A percentile compares a stretch with the other conserved stretches of the same genome.
Evolutionary conservation across 2,113 vertebrate species (phyloP).

Genomic region (Butastur rufipennis): DNA sequence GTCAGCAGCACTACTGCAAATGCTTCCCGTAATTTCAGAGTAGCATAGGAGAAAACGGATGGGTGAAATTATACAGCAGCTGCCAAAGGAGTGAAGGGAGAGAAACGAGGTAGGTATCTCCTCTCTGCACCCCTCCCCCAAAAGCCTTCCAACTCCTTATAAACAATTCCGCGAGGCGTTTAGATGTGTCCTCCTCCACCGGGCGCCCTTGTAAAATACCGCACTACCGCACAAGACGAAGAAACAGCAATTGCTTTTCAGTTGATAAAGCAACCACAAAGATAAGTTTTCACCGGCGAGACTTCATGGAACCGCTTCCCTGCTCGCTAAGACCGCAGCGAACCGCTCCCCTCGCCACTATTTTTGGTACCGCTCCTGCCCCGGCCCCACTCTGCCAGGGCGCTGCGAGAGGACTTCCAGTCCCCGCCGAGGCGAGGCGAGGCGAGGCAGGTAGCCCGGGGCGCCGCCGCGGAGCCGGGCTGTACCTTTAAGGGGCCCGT

Average conservation of each 20-base stretch:
- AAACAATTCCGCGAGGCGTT: not conserved
- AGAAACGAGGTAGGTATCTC: not conserved
- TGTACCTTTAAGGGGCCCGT: slow-evolving; percentile 80
- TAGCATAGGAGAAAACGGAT: not conserved
- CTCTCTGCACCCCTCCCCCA: not conserved
- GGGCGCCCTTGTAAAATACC: not conserved
- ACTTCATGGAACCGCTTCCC: not conserved
- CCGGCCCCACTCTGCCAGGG: not conserved
- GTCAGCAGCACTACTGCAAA: slow-evolving; percentile 26
- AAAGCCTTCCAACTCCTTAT: not conserved
- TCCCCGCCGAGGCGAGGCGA: not conserved
- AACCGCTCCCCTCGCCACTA: not conserved
- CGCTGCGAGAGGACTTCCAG: not conserved
- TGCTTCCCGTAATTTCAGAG: slow-evolving; percentile 47
- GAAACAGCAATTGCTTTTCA: not conserved
- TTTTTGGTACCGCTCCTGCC: not conserved
- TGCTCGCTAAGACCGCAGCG: not conserved
- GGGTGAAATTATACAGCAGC: slow-evolving; percentile 52
- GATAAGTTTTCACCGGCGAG: not conserved
- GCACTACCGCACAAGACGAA: not conserved
- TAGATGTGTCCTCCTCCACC: not conserved
- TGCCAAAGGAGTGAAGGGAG: not conserved
- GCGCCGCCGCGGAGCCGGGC: slow-evolving; percentile 50
- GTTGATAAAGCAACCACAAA: not conserved
- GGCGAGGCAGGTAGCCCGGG: slow-evolving; percentile 46